phyloP scores from a whole-genome alignment of 2,113 vertebrate genomes.

The Menidia beryllina region DNA sequence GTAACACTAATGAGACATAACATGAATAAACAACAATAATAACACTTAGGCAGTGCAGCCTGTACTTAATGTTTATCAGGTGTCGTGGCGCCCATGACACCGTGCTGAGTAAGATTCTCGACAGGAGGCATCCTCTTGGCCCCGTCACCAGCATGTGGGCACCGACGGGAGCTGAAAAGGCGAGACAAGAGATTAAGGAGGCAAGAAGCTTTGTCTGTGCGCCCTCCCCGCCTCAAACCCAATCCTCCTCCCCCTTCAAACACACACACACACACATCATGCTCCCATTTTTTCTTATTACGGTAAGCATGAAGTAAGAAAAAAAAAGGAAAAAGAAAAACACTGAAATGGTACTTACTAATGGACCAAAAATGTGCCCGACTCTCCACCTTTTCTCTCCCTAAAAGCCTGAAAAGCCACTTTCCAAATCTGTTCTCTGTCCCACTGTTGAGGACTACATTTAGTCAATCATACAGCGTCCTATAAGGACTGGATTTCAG shows the following conservation, averaged over 20 bases:
- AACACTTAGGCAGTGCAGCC: slow-evolving; percentile 81
- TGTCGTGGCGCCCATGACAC: slow-evolving; percentile 83
- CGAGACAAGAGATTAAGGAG: slow-evolving; percentile 84
- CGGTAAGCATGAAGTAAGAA: slow-evolving; percentile 52
- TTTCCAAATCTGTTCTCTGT: slow-evolving; percentile 60
- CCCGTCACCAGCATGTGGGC: slow-evolving; percentile 82
- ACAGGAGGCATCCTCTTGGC: slow-evolving; percentile 85
- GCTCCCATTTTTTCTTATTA: slow-evolving; percentile 81
- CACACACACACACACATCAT: slow-evolving; percentile 20
- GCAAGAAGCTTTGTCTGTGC: slow-evolving; percentile 74
- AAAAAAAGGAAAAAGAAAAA: slow-evolving; percentile 30
- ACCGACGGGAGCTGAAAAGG: slow-evolving; percentile 83
- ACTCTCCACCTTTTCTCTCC: slow-evolving; percentile 54
- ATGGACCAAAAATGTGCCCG: slow-evolving; percentile 76
- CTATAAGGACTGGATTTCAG: slow-evolving; percentile 64
- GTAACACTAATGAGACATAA: slow-evolving; percentile 58
- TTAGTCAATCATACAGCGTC: slow-evolving; percentile 67
- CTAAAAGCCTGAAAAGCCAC: slow-evolving; percentile 63
- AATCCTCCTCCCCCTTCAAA: slow-evolving; percentile 41
- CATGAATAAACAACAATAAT: slow-evolving; percentile 75
- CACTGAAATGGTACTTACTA: slow-evolving; percentile 76
- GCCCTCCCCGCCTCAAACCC: slow-evolving; percentile 49
- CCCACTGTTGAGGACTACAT: slow-evolving; percentile 60
- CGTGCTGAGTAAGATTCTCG: slow-evolving; percentile 88
- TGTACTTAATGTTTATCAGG: slow-evolving; percentile 86